These are phyloP conservation scores for Chalcis sispes DNA, from an alignment of 2,888 invertebrate genomes.

Conservation along the genomic window DNA sequence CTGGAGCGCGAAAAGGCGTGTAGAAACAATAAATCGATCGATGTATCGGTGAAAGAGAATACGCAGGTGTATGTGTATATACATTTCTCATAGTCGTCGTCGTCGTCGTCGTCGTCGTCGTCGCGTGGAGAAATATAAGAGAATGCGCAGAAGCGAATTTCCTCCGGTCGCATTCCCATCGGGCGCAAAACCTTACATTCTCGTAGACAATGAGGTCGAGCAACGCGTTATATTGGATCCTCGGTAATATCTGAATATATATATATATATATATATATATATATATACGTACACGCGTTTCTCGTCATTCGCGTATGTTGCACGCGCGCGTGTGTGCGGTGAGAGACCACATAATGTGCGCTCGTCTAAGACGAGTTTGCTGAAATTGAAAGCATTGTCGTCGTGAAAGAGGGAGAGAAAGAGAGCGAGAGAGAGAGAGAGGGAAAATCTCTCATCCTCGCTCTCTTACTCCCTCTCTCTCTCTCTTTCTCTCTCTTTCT, in stretches of 20 bases:
- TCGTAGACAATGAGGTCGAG: constrained; percentile 19
- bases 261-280: background rate
- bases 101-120: too few species aligned
- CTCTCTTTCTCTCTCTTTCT: background rate
- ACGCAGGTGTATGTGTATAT: too few species aligned
- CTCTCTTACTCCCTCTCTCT: too few species aligned
- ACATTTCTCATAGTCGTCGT: too few species aligned
- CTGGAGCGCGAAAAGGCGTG: background rate
- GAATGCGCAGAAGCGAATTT: constrained; percentile 20
- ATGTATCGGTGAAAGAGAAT: background rate
- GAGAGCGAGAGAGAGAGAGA: too few species aligned
- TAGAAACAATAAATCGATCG: constrained; percentile 21
- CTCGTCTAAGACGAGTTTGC: constrained; percentile 27
- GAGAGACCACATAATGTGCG: background rate
- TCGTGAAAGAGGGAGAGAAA: too few species aligned
- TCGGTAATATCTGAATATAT: background rate
- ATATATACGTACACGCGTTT: background rate
- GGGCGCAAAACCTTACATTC: background rate
- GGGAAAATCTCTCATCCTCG: too few species aligned
- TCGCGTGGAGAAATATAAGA: too few species aligned
- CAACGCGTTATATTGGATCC: constrained; percentile 8
- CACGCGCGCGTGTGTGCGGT: background rate
- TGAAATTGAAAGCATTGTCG: constrained; percentile 46
- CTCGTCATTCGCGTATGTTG: too few species aligned
- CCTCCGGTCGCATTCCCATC: background rate